Base-by-base conservation (phyloP, 2,113 vertebrate genomes). In the Sorex araneus region DNA sequence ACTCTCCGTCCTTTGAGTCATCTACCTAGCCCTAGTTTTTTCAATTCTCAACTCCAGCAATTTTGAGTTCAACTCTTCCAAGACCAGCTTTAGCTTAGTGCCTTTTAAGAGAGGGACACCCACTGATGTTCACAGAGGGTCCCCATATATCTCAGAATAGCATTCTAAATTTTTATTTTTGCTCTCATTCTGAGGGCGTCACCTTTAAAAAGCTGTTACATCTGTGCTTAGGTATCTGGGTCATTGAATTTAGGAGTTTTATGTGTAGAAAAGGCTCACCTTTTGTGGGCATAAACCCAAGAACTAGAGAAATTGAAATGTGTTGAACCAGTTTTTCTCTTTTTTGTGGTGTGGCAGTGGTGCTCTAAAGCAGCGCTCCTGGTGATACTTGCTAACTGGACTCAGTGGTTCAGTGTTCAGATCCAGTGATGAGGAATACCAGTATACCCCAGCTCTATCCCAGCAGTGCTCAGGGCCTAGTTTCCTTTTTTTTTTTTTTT, bases 281-380 rank as follows among this genome's bases (percentile, higher is more conserved):
- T 94, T 84, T 84, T 43, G 30, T 69, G 91, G 80, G 18, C 9
- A 92, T 92, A 83, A 93, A 16, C 8, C 36, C 25, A 64, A 64
- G 69, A 90, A 75, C 64, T 91, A 70, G 1, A 85, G 82, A 69
- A 21, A 87, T 75, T 84, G 78, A 84, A 77, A 45, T 89, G 45
- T 43, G 40, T 40, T 40, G 40, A 40, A 40, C 40, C 40, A 40
- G 40, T 7, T 40, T 40, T 40, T 40, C 40, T 40, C 40, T 40
- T 40, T 40, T 40, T 40, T 40, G 40, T 40, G 40, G 40, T 40
- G 40, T 40, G 40, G 40, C 40, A 40, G 40, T 40, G 40, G 40
- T 40, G 40, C 40, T 40, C 40, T 40, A 7, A 40, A 40, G 40
- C 40, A 40, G 40, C 7, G 40, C 40, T 40, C 40, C 40, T 40